Conservation (phyloP, 2,888 invertebrate species). For the Marronus borbonicus region DNA sequence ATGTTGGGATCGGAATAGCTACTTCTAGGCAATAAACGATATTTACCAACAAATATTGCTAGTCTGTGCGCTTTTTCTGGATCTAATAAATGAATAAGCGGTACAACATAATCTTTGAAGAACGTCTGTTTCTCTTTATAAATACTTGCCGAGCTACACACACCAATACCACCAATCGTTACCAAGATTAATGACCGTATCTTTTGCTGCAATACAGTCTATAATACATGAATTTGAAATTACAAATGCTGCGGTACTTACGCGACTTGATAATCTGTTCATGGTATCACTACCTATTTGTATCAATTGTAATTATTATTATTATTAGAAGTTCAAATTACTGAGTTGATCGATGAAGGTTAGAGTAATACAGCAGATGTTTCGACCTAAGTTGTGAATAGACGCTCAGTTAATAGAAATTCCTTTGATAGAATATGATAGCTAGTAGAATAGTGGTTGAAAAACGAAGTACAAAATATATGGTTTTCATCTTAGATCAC, state of each 20-base stretch:
- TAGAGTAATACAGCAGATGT: too few relatives aligned
- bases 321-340: too few relatives aligned
- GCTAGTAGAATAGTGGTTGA: too few relatives aligned
- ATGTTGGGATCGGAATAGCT: slow-evolving; percentile 75
- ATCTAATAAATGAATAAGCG: slow-evolving; percentile 78
- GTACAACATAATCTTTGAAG: slow-evolving; percentile 82
- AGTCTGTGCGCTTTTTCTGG: slow-evolving; percentile 89
- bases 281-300: background rate
- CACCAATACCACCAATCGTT: slow-evolving; percentile 76
- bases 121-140: slow-evolving; percentile 86
- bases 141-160: slow-evolving; percentile 79
- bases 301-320: background rate
- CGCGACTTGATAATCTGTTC: slow-evolving; percentile 40
- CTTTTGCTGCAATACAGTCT: slow-evolving; percentile 74
- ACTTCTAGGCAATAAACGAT: slow-evolving; percentile 80
- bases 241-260: background rate
- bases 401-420: too few relatives aligned
- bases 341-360: too few relatives aligned
- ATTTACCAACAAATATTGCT: slow-evolving; percentile 84
- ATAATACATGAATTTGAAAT: background rate
- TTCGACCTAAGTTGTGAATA: too few relatives aligned
- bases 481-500: too few relatives aligned
- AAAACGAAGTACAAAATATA: background rate
- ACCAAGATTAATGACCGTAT: slow-evolving; percentile 78
- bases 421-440: too few relatives aligned